Evolutionary conservation across 2,888 invertebrate species (phyloP), one percentile per base, ranked within the genome.

Genomic region (Pristionchus mayeri): DNA sequence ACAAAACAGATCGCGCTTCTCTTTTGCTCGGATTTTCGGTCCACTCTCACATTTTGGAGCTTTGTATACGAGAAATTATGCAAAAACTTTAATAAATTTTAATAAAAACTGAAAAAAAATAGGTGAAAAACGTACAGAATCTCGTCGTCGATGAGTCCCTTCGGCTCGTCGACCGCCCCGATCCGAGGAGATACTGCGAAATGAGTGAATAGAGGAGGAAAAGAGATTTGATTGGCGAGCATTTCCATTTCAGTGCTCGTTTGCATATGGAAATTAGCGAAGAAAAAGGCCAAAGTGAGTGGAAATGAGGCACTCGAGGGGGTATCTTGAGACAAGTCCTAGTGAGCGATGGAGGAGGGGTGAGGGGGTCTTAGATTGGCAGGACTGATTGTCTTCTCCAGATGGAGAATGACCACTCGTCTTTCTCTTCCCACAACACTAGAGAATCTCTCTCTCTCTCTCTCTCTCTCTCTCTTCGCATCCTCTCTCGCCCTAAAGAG

Each of bases 401-500:
- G 52, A 78, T 78, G 52, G 48, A 78, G 9, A 48, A 34, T 24
- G 27, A 13, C n/a, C 27, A 4, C 34, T 98, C 2, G 98, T 99
- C 85, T 98, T 98, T 18, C 40, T 40, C 67, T 44, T 71, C 71
- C 71, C 71, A 71, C 71, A 71, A 71, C 71, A 71, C 71, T 71
- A 40, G 71, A 71, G 18, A 6, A 16, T 1, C 63, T 24, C 71
- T 40, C 71, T 71, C 71, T 71, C 71, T 18, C 40, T 11, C 24
- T n/a, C 98, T 98, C 50, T 98, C 98, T 0, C 98, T 98, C 94
- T 97, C 97, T 91, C 24, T 76, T 71, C 40, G 21, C 40, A 71
- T 24, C 7, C 71, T 71, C 71, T 71, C 71, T 71, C 71, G 2
- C 40, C 30, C 40, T 44, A 34, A 71, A 1, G 71, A 71, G 71